Evolutionary conservation across 2,113 vertebrate genomes (phyloP), one percentile per base, ranked within the genome.

Genomic region (Xiphophorus hellerii): DNA sequence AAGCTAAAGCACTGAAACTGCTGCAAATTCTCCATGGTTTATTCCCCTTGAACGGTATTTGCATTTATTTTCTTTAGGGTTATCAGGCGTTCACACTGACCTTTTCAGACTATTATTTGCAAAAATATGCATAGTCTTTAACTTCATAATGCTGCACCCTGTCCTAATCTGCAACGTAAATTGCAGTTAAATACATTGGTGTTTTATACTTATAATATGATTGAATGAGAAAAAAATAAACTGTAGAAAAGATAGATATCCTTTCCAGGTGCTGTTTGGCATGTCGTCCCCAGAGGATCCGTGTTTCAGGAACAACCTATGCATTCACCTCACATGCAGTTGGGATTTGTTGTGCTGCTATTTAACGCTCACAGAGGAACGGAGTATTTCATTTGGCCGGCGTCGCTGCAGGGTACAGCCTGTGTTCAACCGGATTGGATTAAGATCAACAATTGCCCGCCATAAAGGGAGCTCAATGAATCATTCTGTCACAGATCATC

Each of bases 341-440:
- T 58, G 51, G 54, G 70, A 62, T 71, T 63, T 29, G 76, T 70
- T 7, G 66, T 83, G 48, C 51, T 82, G 11, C 5, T 74, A 73
- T 73, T 68, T 61, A 65, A 71, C 62, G 72, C 51, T 78, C 76
- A 78, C 51, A 82, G 78, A 81, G 77, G 84, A 75, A 65, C 29
- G 64, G 67, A 80, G 68, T 64, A 0, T 83, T 87, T 90, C 71
- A 71, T 82, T 87, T 84, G 27, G 64, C 27, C n/a, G 11, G 28
- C 11, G 80, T 64, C 80, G 74, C 88, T 85, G 66, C 67, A 4
- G 78, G 83, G 88, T 69, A 85, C 81, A 78, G 78, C 71, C 44
- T 15, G 2, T 71, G 85, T 85, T 88, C 84, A 79, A n/a, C 67
- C 65, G 73, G 80, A 82, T 82, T 86, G 81, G 82, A 74, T 75